phyloP scores from a whole-genome alignment of 2,888 invertebrate species.

The Plagodis pulveraria region DNA sequence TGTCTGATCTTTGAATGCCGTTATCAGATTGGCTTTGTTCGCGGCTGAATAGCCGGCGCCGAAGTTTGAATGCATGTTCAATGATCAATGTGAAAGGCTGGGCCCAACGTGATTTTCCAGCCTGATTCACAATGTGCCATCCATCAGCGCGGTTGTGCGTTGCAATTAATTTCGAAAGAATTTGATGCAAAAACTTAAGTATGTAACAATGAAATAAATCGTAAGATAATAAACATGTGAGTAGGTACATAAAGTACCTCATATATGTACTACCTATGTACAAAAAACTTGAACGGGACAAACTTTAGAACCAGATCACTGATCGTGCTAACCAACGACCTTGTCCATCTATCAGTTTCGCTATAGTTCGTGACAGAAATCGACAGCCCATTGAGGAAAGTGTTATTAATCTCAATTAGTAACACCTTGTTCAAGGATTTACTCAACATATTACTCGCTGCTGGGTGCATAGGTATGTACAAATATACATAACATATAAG shows the following conservation, averaged over 20 bases:
- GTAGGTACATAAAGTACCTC: constrained; percentile 1
- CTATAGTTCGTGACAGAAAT: constrained; percentile 33
- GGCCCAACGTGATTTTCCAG: constrained; percentile 67
- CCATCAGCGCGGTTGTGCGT: constrained; percentile 47
- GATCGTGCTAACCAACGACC: constrained; percentile 35
- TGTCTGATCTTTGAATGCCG: constrained; percentile 40
- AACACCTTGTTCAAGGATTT: constrained; percentile 22
- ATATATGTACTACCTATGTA: neutral
- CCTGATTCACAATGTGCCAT: constrained; percentile 67
- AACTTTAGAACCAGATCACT: constrained; percentile 15
- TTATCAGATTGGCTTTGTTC: constrained; percentile 63
- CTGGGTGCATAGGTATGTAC: neutral
- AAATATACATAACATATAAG: neutral
- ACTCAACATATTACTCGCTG: neutral
- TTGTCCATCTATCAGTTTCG: constrained; percentile 29
- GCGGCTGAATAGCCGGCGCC: constrained; percentile 47
- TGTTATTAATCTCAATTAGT: constrained; percentile 20
- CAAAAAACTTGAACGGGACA: neutral
- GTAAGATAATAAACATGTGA: constrained; percentile 6
- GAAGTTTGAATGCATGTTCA: constrained; percentile 50
- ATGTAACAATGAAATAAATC: constrained; percentile 34
- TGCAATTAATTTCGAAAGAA: constrained; percentile 61
- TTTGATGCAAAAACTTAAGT: constrained; percentile 52
- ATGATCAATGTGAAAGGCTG: constrained; percentile 68
- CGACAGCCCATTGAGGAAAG: constrained; percentile 21